Evolutionary conservation across 2,113 vertebrate species (phyloP).

Genomic region (Amphiprion ocellaris): DNA sequence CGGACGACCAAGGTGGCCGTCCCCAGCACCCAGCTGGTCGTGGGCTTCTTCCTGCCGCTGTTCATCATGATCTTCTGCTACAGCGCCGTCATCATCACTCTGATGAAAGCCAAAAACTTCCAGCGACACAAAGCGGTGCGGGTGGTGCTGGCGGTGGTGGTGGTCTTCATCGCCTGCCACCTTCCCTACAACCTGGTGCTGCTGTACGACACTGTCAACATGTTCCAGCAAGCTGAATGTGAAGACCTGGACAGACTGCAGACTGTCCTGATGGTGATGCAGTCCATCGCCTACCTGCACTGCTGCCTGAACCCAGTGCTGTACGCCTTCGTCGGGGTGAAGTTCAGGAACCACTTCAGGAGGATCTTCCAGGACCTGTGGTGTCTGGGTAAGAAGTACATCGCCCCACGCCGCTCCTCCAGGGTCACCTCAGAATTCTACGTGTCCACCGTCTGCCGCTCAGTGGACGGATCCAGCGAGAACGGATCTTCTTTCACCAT

Average conservation of each 20-base stretch:
- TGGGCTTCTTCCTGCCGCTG: conserved; percentile 91
- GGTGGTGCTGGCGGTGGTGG: conserved; percentile 89
- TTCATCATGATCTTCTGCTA: conserved; percentile 92
- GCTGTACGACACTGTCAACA: conserved; percentile 72
- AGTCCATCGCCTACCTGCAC: conserved; percentile 91
- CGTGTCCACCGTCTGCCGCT: conserved; percentile 81
- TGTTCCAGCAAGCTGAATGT: conserved; percentile 75
- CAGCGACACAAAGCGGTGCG: conserved; percentile 91
- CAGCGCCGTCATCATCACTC: conserved; percentile 82
- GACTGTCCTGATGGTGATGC: conserved; percentile 69
- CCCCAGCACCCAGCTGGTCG: conserved; percentile 84
- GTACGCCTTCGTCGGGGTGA: conserved; percentile 93
- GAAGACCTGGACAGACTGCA: not conserved
- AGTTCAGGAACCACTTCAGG: conserved; percentile 91
- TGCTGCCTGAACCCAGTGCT: conserved; percentile 94
- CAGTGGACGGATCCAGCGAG: conserved; percentile 82
- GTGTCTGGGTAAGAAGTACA: conserved; percentile 83
- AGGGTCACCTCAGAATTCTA: conserved; percentile 80
- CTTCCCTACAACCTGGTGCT: conserved; percentile 89
- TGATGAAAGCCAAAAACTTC: conserved; percentile 88
- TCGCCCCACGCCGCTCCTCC: conserved; percentile 69
- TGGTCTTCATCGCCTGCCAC: conserved; percentile 89
- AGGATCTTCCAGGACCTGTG: conserved; percentile 87
- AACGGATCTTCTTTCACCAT: conserved; percentile 89
- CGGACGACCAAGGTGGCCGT: conserved; percentile 77